A percentile compares a stretch with the other conserved stretches of the same genome.
These are phyloP conservation scores for Archilochus colubris DNA, from an alignment of 2,113 vertebrate genomes.

Conservation along the genomic window DNA sequence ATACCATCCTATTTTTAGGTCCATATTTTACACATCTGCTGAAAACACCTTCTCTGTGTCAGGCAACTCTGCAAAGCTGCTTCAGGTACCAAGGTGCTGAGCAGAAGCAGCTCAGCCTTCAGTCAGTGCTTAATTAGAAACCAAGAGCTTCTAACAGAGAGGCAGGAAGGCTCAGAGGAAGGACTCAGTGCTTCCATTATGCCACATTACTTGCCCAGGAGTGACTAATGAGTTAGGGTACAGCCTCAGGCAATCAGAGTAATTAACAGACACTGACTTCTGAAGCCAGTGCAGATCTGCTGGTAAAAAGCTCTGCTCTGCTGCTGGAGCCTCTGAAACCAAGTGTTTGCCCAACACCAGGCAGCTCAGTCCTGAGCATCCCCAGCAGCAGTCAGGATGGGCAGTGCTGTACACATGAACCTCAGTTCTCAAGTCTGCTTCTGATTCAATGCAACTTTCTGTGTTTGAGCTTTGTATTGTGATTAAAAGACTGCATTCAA, in stretches of 20 bases:
- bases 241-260: not conserved
- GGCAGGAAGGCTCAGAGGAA: not conserved
- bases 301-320: not conserved
- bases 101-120: not conserved
- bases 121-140: not conserved
- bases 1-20: not conserved
- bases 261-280: not conserved
- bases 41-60: not conserved
- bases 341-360: not conserved
- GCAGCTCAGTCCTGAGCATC: not conserved
- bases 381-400: not conserved
- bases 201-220: not conserved
- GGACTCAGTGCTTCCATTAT: not conserved
- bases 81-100: not conserved
- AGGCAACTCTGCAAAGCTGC: not conserved
- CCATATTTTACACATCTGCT: not conserved
- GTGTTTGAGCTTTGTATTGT: not conserved
- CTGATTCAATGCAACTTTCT: not conserved
- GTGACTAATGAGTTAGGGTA: not conserved
- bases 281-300: not conserved
- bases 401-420: not conserved
- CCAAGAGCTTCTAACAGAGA: not conserved
- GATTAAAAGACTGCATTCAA: not conserved
- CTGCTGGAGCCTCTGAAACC: not conserved
- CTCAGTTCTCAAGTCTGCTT: not conserved